Base-by-base conservation (phyloP, 1,140 invertebrate species). In the Coptotermes formosanus region DNA sequence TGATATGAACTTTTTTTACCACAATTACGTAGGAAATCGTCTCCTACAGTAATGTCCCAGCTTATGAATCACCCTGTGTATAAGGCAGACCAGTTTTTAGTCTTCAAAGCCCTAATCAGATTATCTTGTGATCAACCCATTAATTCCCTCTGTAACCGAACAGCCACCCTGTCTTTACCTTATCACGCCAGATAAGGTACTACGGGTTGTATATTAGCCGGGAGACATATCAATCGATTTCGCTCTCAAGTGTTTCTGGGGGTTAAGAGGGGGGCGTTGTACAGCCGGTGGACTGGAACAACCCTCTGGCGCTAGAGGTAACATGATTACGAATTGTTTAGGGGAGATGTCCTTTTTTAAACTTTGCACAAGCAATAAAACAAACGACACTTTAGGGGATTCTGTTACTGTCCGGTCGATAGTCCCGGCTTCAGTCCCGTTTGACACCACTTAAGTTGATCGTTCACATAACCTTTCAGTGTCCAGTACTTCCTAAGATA, bases 141-240 rank as follows among this genome's bases (percentile, higher is more conserved):
- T 38, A 48, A 48, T 48, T 48, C 48, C 1, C 48, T 48, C 48
- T 11, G 11, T 11, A 11, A 48, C 48, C 48, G 16, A 48, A 11
- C 9, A 48, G 9, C 48, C 48, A 48, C 14, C 52, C 52, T 55
- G 14, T 16, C 52, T 55, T 19, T 75, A 75, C 25, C 25, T 75
- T 30, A 75, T 30, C n/a, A 16, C n/a, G n/a, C 8, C 14, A 75
- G 25, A 30, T 75, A 30, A 75, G n/a, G 64, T 75, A 75, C 25
- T 11, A 7, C 64, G 64, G 64, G 64, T 30, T 75, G 64, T 75
- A 75, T 75, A 75, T 75, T 75, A 75, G 64, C 64, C 64, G 7
- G 64, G 64, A 25, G 64, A 75, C 64, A 75, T n/a, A 75, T 75
- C 64, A 75, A 75, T 75, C 64, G 64, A 75, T 75, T 75, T 30